Conservation (phyloP, 2,888 invertebrate species). For the Epistrophe eligans region DNA sequence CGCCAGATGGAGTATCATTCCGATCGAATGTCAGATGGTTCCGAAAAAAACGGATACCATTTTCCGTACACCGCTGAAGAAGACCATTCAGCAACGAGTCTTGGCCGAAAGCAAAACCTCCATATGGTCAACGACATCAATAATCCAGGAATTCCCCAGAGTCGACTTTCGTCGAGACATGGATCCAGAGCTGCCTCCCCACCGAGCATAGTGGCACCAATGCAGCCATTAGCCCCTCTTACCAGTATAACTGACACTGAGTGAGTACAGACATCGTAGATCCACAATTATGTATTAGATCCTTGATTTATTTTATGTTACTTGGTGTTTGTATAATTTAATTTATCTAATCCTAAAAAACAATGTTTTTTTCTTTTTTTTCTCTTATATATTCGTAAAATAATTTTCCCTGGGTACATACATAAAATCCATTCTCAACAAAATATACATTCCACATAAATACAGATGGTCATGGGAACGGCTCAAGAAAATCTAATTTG, state of each 20-base stretch:
- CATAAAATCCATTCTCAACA: conserved; percentile 64
- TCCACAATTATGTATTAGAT: conserved; percentile 34
- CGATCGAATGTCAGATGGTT: conserved; percentile 89
- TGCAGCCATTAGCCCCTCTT: conserved; percentile 86
- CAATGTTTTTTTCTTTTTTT: conserved; percentile 75
- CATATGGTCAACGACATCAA: conserved; percentile 85
- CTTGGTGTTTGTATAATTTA: conserved; percentile 54
- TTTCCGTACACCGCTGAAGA: conserved; percentile 94
- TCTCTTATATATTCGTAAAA: conserved; percentile 49
- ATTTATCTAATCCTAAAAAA: conserved; percentile 75
- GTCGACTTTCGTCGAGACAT: conserved; percentile 81
- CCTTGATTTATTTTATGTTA: conserved; percentile 4
- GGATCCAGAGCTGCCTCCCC: conserved; percentile 82
- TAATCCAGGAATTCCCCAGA: conserved; percentile 84
- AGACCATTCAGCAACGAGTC: conserved; percentile 86
- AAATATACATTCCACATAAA: conserved; percentile 69
- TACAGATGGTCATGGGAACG: conserved; percentile 83
- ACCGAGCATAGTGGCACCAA: conserved; percentile 85
- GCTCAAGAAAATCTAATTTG: conserved; percentile 84
- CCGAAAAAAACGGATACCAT: conserved; percentile 91
- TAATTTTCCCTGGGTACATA: conserved; percentile 63
- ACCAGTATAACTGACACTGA: conserved; percentile 88
- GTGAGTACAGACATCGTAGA: conserved; percentile 83
- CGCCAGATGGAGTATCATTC: conserved; percentile 82
- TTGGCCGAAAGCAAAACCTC: conserved; percentile 80